Evolutionary conservation across 2,797 vertebrate species (phyloP).

Genomic region (Crenichthys baileyi): DNA sequence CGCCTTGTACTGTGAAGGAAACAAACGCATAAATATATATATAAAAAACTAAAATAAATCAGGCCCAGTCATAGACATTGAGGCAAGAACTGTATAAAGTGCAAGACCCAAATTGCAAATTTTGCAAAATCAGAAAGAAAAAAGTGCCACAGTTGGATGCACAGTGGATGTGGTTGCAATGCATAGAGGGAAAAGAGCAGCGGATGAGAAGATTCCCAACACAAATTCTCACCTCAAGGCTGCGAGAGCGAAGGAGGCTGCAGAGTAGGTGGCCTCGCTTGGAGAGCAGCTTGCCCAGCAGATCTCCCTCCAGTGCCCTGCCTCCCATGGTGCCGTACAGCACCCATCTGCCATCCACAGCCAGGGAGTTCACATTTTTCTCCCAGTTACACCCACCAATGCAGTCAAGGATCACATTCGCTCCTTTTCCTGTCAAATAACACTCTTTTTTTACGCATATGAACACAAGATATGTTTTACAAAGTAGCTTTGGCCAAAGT

Average conservation of each 20-base stretch:
- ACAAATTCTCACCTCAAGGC: constrained; percentile 64
- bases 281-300: constrained; percentile 83
- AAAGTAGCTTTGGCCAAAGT: background rate
- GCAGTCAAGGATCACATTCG: constrained; percentile 88
- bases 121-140: background rate
- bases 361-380: constrained; percentile 84
- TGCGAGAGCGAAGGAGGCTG: constrained; percentile 83
- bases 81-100: constrained; percentile 1
- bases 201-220: background rate
- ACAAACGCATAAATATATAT: constrained; percentile 6
- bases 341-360: constrained; percentile 86
- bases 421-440: constrained; percentile 80
- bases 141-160: background rate
- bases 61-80: background rate
- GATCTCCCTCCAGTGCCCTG: constrained; percentile 77
- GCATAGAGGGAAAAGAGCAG: background rate
- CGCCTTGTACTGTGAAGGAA: constrained; percentile 83
- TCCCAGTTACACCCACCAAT: constrained; percentile 85
- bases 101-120: background rate
- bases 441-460: background rate
- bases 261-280: constrained; percentile 85
- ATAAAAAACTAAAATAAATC: background rate
- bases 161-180: background rate
- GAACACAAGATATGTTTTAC: background rate
- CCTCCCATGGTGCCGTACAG: constrained; percentile 87